These are phyloP conservation scores for Bagarius yarrelli DNA, from an alignment of 2,113 vertebrate genomes.

Conservation along the genomic window DNA sequence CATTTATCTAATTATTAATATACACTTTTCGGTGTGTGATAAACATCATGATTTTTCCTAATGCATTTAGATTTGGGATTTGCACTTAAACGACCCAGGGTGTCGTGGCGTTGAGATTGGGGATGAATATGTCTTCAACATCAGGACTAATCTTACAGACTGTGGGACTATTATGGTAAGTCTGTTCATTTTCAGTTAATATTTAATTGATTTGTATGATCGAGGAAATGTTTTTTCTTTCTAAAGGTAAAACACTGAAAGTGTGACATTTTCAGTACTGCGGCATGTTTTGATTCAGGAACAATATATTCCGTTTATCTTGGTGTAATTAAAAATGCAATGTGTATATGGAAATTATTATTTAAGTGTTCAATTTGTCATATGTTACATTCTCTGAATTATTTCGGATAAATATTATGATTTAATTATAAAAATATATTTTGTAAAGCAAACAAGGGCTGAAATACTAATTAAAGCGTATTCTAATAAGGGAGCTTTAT, in stretches of 20 bases:
- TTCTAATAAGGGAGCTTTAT: conserved; percentile 32
- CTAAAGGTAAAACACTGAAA: too few relatives aligned
- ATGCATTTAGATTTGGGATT: conserved; percentile 68
- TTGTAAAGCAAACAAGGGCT: conserved; percentile 20
- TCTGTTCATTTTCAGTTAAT: neutral
- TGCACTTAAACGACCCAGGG: conserved; percentile 70
- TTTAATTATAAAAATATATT: conserved; percentile 12
- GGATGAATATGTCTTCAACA: conserved; percentile 69
- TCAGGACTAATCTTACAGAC: conserved; percentile 71
- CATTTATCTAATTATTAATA: too few relatives aligned
- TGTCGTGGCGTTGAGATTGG: conserved; percentile 64
- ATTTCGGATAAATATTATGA: conserved; percentile 14
- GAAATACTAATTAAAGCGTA: neutral
- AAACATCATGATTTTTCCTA: conserved; percentile 8
- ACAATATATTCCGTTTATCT: conserved; percentile 26
- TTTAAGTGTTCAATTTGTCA: conserved; percentile 22
- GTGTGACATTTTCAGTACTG: neutral
- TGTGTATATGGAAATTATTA: conserved; percentile 57
- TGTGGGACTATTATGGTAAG: conserved; percentile 65
- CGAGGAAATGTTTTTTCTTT: neutral
- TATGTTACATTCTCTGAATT: conserved; percentile 2
- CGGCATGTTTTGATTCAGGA: neutral
- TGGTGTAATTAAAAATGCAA: conserved; percentile 51
- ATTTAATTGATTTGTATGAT: conserved; percentile 7
- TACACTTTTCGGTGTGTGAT: neutral